Evolutionary conservation across 53 echinoderm and acorn worm species (phyloP).

Genomic region (Apostichopus leukothele): DNA sequence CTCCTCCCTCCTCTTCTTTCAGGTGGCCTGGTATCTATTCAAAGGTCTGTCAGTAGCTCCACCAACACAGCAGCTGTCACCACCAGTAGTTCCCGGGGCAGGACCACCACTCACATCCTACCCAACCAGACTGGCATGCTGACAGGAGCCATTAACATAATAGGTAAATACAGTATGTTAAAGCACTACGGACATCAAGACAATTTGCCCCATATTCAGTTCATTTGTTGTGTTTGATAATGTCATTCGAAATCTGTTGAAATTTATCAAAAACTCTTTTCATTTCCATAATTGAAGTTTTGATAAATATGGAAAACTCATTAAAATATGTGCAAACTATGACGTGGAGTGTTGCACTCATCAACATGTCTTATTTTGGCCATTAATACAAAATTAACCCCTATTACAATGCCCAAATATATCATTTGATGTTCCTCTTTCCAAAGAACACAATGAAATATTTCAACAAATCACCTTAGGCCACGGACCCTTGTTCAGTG

Average conservation of each 20-base stretch:
- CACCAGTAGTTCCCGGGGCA: slow-evolving; percentile 16
- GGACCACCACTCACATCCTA: slow-evolving; percentile 58
- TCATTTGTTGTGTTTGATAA: background rate
- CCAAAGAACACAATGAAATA: too few species aligned
- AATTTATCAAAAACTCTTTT: too few species aligned
- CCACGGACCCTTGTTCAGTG: too few species aligned
- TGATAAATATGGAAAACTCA: too few species aligned
- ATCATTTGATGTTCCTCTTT: too few species aligned
- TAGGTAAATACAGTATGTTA: slow-evolving; percentile 44
- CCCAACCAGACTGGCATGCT: slow-evolving; percentile 64
- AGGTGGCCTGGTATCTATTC: slow-evolving; percentile 41
- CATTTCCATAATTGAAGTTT: background rate
- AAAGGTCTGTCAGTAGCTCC: slow-evolving; percentile 9
- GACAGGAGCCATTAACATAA: slow-evolving; percentile 83
- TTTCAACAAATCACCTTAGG: too few species aligned
- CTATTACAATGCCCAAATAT: too few species aligned
- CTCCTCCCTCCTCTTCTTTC: background rate
- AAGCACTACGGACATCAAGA: background rate
- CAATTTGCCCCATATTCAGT: background rate
- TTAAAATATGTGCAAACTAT: too few species aligned
- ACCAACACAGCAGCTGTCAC: background rate
- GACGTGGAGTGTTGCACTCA: too few species aligned
- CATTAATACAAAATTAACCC: too few species aligned
- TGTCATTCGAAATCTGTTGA: too few species aligned
- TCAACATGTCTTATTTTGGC: too few species aligned